Evolutionary conservation across 2,797 vertebrate genomes (phyloP).

Genomic region (Adrianichthys oophorus): DNA sequence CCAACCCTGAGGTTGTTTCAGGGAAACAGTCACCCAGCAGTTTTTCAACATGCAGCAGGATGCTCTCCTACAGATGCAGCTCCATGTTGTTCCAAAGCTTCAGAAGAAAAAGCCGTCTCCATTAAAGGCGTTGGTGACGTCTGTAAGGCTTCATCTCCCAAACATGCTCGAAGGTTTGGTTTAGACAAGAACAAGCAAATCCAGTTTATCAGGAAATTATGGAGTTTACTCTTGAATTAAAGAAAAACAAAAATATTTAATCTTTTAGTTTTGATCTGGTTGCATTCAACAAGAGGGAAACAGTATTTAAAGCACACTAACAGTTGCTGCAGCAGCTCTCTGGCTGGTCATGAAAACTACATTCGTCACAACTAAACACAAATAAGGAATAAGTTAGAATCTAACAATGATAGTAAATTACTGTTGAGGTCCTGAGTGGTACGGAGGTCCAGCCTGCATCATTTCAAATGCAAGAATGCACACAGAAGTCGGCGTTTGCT

Average conservation of each 20-base stretch:
- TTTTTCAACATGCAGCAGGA: constrained; percentile 18
- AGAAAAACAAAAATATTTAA: constrained; percentile 4
- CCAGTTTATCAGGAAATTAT: constrained; percentile 13
- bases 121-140: constrained; percentile 67
- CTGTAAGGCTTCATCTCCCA: constrained; percentile 61
- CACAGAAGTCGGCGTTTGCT: constrained; percentile 8
- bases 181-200: constrained; percentile 20
- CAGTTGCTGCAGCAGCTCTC: too few species aligned
- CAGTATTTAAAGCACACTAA: constrained; percentile 35
- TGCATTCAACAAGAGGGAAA: constrained; percentile 25
- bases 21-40: neutral
- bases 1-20: neutral
- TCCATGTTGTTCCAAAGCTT: constrained; percentile 17
- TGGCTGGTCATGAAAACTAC: too few species aligned
- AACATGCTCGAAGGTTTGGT: constrained; percentile 12
- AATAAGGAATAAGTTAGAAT: too few species aligned
- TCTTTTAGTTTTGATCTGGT: neutral
- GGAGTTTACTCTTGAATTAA: constrained; percentile 1
- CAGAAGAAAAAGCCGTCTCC: constrained; percentile 31
- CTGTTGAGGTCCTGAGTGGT: constrained; percentile 36
- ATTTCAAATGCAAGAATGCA: constrained; percentile 4
- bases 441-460: constrained; percentile 16
- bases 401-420: too few species aligned
- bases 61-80: constrained; percentile 11
- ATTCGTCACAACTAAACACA: too few species aligned